These are phyloP conservation scores for Nasonia longicornis DNA, from an alignment of 1,140 invertebrate genomes.

Conservation along the genomic window DNA sequence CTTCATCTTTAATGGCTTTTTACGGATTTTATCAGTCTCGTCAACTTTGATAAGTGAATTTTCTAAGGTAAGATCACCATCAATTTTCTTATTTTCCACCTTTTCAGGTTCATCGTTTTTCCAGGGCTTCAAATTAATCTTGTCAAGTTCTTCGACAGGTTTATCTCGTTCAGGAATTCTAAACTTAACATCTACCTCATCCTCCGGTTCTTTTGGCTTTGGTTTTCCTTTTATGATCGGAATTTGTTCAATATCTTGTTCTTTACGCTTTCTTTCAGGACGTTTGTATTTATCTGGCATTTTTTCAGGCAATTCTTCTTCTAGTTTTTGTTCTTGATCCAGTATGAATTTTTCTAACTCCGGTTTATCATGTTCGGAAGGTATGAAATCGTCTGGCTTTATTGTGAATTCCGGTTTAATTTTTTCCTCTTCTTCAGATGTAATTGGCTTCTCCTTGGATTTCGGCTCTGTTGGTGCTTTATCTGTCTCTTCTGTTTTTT, in stretches of 20 bases:
- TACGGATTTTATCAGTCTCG: neutral
- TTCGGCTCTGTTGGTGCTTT: conserved; percentile 60
- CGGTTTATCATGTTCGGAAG: conserved; percentile 65
- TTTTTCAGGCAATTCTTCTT: conserved; percentile 49
- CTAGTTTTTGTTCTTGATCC: conserved; percentile 50
- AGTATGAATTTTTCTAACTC: conserved; percentile 61
- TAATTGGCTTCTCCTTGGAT: conserved; percentile 55
- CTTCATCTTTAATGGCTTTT: neutral
- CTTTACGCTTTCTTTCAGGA: conserved; percentile 68
- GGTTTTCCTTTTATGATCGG: conserved; percentile 70
- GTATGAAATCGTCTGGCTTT: conserved; percentile 62
- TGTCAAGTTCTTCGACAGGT: conserved; percentile 69
- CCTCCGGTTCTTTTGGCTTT: conserved; percentile 67
- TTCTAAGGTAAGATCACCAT: neutral
- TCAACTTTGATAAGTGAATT: neutral
- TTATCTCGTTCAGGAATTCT: conserved; percentile 69
- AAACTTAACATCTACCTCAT: conserved; percentile 72
- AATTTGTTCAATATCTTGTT: conserved; percentile 69
- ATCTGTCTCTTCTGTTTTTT: conserved; percentile 56
- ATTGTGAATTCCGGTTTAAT: conserved; percentile 48
- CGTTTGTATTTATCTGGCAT: conserved; percentile 63
- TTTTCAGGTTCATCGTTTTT: conserved; percentile 55
- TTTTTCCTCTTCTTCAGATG: conserved; percentile 48
- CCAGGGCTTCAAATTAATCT: conserved; percentile 71
- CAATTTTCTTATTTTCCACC: neutral